A percentile compares a stretch with the other conserved stretches of the same genome.
Evolutionary conservation across 2,888 invertebrate species (phyloP).

Genomic region (Agonum fuliginosum): DNA sequence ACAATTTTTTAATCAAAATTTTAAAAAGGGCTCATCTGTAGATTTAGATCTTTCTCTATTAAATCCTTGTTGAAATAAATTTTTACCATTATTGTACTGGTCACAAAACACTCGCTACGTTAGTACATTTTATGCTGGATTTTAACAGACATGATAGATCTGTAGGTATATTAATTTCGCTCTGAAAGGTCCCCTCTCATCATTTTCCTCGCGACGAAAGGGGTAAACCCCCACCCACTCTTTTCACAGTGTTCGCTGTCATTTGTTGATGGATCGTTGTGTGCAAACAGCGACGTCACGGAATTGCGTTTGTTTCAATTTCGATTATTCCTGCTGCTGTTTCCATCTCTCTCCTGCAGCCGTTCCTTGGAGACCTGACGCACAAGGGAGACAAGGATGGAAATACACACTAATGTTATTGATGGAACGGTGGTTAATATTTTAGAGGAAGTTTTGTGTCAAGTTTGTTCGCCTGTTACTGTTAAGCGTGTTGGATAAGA

Average conservation of each 20-base stretch:
- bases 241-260: conserved; percentile 42
- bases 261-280: conserved; percentile 58
- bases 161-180: too few relatives aligned
- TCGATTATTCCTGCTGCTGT: conserved; percentile 47
- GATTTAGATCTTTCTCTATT: too few relatives aligned
- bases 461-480: conserved; percentile 24
- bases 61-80: too few relatives aligned
- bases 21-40: too few relatives aligned
- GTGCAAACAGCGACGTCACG: conserved; percentile 57
- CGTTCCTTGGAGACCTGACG: not conserved
- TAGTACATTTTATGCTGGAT: too few relatives aligned
- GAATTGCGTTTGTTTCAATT: conserved; percentile 58
- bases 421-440: conserved; percentile 53
- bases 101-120: too few relatives aligned
- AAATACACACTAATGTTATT: conserved; percentile 50
- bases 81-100: too few relatives aligned
- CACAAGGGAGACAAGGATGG: conserved; percentile 13
- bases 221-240: not conserved
- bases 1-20: too few relatives aligned
- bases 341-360: not conserved
- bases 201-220: not conserved
- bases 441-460: conserved; percentile 49
- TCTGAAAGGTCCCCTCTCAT: conserved; percentile 4
- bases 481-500: conserved; percentile 14
- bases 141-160: too few relatives aligned